Evolutionary conservation across 1,140 invertebrate genomes (phyloP).

Genomic region (Gryllus bimaculatus): DNA sequence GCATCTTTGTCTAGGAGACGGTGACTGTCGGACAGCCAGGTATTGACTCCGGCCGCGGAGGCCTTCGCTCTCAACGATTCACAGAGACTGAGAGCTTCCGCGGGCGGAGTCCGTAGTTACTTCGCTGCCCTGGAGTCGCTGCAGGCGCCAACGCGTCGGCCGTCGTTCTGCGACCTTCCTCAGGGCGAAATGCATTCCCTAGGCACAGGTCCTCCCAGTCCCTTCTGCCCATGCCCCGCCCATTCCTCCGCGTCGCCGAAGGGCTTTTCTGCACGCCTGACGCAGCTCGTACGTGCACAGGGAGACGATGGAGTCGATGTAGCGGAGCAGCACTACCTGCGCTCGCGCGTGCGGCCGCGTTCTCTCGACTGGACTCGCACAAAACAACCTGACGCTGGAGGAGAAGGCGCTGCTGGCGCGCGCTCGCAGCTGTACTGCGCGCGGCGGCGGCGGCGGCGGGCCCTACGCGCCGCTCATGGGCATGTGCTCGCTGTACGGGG

Average conservation of each 20-base stretch:
- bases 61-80: too few relatives aligned
- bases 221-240: neutral
- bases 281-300: constrained; percentile 38
- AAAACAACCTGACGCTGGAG: constrained; percentile 60
- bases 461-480: constrained; percentile 43
- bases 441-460: constrained; percentile 50
- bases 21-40: too few relatives aligned
- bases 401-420: constrained; percentile 64
- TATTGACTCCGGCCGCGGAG: too few relatives aligned
- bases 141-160: too few relatives aligned
- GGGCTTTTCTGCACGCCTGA: neutral
- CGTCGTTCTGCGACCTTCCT: too few relatives aligned
- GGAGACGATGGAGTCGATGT: constrained; percentile 77
- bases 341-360: constrained; percentile 61
- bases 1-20: too few relatives aligned
- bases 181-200: too few relatives aligned
- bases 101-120: too few relatives aligned
- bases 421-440: constrained; percentile 54
- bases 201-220: too few relatives aligned
- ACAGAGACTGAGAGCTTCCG: too few relatives aligned
- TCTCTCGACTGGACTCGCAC: constrained; percentile 56
- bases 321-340: constrained; percentile 62
- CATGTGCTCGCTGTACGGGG: constrained; percentile 35
- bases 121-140: too few relatives aligned
- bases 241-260: neutral